These are phyloP conservation scores for Melanotaenia parkinsoni DNA, from an alignment of 2,797 vertebrate species.

Conservation along the genomic window DNA sequence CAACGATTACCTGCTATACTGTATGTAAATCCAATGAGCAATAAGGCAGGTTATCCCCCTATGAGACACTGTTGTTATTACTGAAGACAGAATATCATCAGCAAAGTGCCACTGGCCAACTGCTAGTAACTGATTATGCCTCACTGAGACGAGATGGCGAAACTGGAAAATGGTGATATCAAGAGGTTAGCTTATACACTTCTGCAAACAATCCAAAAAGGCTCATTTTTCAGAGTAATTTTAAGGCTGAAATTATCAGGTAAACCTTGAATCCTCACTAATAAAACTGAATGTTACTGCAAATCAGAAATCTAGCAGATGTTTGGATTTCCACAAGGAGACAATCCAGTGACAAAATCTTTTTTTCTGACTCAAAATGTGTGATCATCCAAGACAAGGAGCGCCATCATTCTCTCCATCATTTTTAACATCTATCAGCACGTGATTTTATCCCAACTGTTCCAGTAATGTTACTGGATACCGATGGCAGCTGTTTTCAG, in stretches of 20 bases:
- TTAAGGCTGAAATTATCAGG: slow-evolving; percentile 40
- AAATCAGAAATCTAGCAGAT: slow-evolving; percentile 32
- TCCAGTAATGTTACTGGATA: slow-evolving; percentile 5
- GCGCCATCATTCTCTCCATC: not conserved
- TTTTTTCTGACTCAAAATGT: not conserved
- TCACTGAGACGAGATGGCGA: slow-evolving; percentile 48
- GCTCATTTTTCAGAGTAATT: slow-evolving; percentile 37
- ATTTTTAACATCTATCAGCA: not conserved
- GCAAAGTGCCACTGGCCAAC: slow-evolving; percentile 64
- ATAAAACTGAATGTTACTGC: slow-evolving; percentile 26
- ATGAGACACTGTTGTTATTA: slow-evolving; percentile 62
- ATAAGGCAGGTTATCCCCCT: slow-evolving; percentile 73
- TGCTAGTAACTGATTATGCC: slow-evolving; percentile 64
- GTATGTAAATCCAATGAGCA: slow-evolving; percentile 78
- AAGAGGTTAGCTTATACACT: slow-evolving; percentile 26
- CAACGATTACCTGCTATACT: slow-evolving; percentile 73
- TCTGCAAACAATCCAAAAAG: slow-evolving; percentile 44
- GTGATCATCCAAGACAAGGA: not conserved
- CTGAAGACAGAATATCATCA: slow-evolving; percentile 53
- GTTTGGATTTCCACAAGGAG: slow-evolving; percentile 22
- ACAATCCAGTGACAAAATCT: slow-evolving; percentile 14
- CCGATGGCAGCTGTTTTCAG: slow-evolving; percentile 22
- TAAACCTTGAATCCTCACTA: slow-evolving; percentile 39
- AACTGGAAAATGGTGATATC: slow-evolving; percentile 67
- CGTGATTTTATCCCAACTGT: slow-evolving; percentile 9